phyloP scores from a whole-genome alignment of 1,140 invertebrate genomes.

The Drosophila sechellia region DNA sequence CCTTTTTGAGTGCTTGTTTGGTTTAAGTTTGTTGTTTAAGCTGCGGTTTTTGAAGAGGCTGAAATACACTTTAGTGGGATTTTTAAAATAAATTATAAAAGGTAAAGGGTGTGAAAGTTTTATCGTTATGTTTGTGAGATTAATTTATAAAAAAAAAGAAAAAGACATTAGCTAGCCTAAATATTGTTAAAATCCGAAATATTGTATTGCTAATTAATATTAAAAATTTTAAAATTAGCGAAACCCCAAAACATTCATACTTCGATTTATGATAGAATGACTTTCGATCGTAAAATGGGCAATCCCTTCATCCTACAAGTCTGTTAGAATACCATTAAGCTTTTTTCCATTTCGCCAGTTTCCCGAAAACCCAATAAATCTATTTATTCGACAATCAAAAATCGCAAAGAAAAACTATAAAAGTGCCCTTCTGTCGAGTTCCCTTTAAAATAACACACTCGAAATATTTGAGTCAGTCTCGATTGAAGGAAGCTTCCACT shows the following conservation, averaged over 20 bases:
- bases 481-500: conserved; percentile 47
- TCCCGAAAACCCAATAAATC: background rate
- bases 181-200: no score
- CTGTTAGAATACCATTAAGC: no score
- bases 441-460: conserved; percentile 5
- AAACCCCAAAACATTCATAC: no score
- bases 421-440: background rate
- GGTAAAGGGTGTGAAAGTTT: background rate
- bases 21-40: conserved; percentile 28
- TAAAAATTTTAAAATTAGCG: background rate
- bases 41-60: conserved; percentile 12
- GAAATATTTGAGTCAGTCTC: conserved; percentile 30
- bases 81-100: background rate
- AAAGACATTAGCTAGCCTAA: no score
- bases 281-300: no score
- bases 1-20: conserved; percentile 9
- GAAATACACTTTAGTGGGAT: conserved; percentile 6
- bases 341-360: background rate
- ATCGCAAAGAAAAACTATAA: conserved; percentile 14
- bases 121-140: background rate
- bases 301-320: no score
- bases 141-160: background rate
- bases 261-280: no score
- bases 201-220: background rate
- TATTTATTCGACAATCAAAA: background rate